phyloP scores from a whole-genome alignment of 64 coral and sea anemone species.

The Pocillopora damicornis region DNA sequence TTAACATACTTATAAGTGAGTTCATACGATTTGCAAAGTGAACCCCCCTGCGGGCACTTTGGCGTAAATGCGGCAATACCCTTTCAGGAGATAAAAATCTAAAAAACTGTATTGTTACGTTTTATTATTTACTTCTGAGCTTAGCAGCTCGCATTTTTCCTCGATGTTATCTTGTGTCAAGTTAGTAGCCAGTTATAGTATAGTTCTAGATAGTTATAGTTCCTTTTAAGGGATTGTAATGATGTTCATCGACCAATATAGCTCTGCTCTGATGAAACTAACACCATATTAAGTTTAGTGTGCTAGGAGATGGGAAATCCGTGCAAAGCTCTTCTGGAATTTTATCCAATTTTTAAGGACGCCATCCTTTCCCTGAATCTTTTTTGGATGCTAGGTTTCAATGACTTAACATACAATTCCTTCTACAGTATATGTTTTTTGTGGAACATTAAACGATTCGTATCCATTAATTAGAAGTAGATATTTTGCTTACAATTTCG shows the following conservation, averaged over 20 bases:
- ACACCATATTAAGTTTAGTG: not conserved
- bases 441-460: not conserved
- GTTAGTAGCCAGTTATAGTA: not conserved
- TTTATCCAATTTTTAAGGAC: not conserved
- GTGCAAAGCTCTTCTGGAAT: not conserved
- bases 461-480: not conserved
- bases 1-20: not conserved
- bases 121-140: not conserved
- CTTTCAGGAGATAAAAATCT: slow-evolving; percentile 2
- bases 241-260: not conserved
- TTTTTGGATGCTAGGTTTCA: not conserved
- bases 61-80: not conserved
- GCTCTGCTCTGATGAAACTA: not conserved
- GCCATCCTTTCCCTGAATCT: not conserved
- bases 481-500: not conserved
- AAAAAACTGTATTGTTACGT: not conserved
- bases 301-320: not conserved
- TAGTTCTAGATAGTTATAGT: not conserved
- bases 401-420: not conserved
- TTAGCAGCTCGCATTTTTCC: not conserved
- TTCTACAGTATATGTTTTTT: not conserved
- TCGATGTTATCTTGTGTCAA: not conserved
- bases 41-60: not conserved
- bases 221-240: not conserved
- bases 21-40: slow-evolving; percentile 20